Evolutionary conservation across 2,113 vertebrate genomes (phyloP).

Genomic region (Epinephelus moara): DNA sequence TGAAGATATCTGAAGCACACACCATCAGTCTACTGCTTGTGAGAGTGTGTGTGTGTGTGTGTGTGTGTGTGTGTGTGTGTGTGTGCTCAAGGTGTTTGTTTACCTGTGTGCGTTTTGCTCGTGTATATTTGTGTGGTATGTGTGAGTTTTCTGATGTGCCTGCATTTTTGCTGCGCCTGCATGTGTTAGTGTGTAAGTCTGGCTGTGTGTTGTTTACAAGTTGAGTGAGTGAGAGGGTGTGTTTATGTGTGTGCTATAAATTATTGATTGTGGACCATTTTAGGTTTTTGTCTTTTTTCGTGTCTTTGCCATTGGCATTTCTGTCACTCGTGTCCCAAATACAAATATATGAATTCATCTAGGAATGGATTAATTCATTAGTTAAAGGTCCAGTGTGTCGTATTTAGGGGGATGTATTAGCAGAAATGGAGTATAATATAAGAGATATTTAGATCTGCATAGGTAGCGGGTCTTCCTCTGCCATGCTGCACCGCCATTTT

Average conservation of each 20-base stretch:
- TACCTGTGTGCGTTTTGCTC: conserved; percentile 37
- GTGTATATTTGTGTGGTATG: not conserved
- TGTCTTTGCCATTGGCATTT: not conserved
- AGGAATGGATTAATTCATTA: not conserved
- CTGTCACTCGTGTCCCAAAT: not conserved
- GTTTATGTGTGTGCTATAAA: conserved; percentile 22
- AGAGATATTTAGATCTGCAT: too few relatives aligned
- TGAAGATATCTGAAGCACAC: conserved; percentile 37
- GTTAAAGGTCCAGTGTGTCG: not conserved
- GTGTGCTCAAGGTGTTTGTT: conserved; percentile 26
- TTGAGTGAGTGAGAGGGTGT: not conserved
- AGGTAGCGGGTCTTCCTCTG: too few relatives aligned
- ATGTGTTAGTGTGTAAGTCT: not conserved
- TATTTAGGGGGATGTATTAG: too few relatives aligned
- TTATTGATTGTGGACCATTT: conserved; percentile 20
- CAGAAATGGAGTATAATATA: too few relatives aligned
- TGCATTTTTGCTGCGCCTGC: conserved; percentile 5
- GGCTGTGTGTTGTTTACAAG: not conserved
- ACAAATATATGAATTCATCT: not conserved
- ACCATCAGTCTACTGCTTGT: conserved; percentile 16
- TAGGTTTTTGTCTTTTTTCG: not conserved
- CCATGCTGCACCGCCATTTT: too few relatives aligned
- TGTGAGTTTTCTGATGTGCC: conserved; percentile 2
- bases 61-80: not conserved
- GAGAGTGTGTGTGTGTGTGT: conserved; percentile 12